Evolutionary conservation across 2,113 vertebrate species (phyloP).

Genomic region (Ophthalmolycus amberensis): DNA sequence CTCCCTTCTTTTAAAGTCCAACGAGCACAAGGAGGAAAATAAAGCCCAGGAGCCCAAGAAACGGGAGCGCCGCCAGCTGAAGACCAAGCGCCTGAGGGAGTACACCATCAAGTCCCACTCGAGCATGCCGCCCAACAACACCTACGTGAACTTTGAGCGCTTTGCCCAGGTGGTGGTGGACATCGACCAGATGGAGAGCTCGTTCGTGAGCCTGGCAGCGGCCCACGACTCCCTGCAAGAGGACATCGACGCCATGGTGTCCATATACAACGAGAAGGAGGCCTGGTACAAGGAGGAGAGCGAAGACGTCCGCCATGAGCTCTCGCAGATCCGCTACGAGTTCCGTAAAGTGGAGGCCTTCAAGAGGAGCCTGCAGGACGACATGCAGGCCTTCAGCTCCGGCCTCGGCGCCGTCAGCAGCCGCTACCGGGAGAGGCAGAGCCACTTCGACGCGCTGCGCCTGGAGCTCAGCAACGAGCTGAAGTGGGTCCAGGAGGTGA

Average conservation of each 20-base stretch:
- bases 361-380: conserved; percentile 87
- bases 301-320: conserved; percentile 85
- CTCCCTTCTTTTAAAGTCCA: conserved; percentile 67
- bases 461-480: conserved; percentile 88
- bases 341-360: conserved; percentile 88
- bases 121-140: conserved; percentile 95
- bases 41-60: conserved; percentile 82
- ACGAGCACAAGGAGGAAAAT: conserved; percentile 86
- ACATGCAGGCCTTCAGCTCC: conserved; percentile 79
- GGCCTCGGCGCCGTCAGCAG: conserved; percentile 71
- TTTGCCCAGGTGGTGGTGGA: conserved; percentile 90
- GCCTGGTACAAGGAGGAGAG: conserved; percentile 94
- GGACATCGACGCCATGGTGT: conserved; percentile 89
- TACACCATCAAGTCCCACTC: conserved; percentile 96
- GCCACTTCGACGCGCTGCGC: conserved; percentile 84
- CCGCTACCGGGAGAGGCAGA: conserved; percentile 85
- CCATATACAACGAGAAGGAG: conserved; percentile 94
- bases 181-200: conserved; percentile 81
- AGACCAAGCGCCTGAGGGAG: conserved; percentile 92
- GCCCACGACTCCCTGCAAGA: conserved; percentile 88
- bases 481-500: conserved; percentile 88
- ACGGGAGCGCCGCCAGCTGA: conserved; percentile 85
- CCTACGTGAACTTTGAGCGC: conserved; percentile 93
- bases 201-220: conserved; percentile 72
- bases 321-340: conserved; percentile 86